Base-by-base conservation (phyloP, 1,140 invertebrate species). In the Cherax destructor region DNA sequence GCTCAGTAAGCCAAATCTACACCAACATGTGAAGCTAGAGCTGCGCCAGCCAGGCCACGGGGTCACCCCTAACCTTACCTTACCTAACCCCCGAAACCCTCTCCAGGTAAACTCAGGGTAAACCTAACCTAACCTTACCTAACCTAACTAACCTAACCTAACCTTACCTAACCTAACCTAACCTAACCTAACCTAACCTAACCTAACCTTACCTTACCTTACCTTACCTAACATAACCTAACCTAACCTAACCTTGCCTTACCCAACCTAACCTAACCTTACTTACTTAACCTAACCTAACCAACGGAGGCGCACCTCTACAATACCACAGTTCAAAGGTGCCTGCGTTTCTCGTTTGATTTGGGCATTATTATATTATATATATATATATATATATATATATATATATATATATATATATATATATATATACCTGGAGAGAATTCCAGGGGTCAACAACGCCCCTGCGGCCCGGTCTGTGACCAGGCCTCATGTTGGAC, bases 11-110 rank as follows among this genome's bases (percentile, higher is more conserved):
- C n/a, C n/a, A 16, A 81, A 81, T 24, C 79, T 49, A 81, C 41
- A 24, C 79, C 5, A 81, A 81, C 79, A 24, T 3, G n/a, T n/a
- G n/a, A n/a, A 81, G 50, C 79, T 47, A 4, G 11, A 81, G 30
- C 52, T 10, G 5, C 41, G 18, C 79, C 41, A 81, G 50, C 79
- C n/a, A n/a, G n/a, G n/a, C n/a, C n/a, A n/a, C n/a, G n/a, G n/a
- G n/a, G n/a, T n/a, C n/a, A n/a, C n/a, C 52, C 30, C 47, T 81
- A 81, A 0, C 56, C 79, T 56, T 52, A 81, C 79, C 79, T 21
- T 1, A 41, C 30, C 30, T 41, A 41, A 41, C 30, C 30, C 41
- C 41, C 79, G 18, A 3, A 16, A 81, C 52, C 79, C n/a, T n/a
- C n/a, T n/a, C n/a, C n/a, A n/a, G n/a, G n/a, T n/a, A n/a, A n/a